A percentile compares a stretch with the other conserved stretches of the same genome.
phyloP scores from a whole-genome alignment of 2,888 invertebrate species.

The Muschampia plurimacula region DNA sequence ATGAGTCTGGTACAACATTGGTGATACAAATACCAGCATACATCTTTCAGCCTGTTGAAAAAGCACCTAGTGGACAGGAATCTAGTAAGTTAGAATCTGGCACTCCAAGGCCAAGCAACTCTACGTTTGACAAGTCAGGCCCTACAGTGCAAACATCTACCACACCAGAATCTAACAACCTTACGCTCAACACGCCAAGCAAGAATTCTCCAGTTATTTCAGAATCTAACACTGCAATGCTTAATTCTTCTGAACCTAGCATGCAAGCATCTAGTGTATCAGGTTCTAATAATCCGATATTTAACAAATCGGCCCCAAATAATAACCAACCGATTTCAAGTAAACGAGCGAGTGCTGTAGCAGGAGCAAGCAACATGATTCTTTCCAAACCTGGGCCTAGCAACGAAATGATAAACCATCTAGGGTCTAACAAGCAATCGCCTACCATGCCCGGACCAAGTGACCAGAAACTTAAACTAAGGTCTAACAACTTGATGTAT shows the following conservation, averaged over 20 bases:
- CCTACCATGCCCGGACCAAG: background rate
- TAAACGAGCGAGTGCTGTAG: background rate
- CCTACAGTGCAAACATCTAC: background rate
- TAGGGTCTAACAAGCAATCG: background rate
- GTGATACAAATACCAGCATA: conserved; percentile 7
- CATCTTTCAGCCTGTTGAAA: background rate
- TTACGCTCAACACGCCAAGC: background rate
- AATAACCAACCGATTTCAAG: background rate
- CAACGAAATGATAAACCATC: background rate
- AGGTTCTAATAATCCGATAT: background rate
- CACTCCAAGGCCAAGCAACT: background rate
- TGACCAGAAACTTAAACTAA: background rate
- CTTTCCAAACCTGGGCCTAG: background rate
- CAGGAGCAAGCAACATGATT: background rate
- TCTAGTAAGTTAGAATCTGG: background rate
- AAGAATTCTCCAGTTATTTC: background rate
- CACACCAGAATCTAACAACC: background rate
- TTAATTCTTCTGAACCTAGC: background rate
- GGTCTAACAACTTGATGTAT: background rate
- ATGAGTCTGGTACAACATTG: background rate
- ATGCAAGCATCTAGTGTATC: background rate
- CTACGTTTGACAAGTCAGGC: background rate
- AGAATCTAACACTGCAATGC: background rate
- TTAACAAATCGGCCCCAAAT: background rate
- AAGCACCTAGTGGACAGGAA: background rate